Evolutionary conservation across 2,888 invertebrate species (phyloP), one percentile per base, ranked within the genome.

Genomic region (Dione juno): DNA sequence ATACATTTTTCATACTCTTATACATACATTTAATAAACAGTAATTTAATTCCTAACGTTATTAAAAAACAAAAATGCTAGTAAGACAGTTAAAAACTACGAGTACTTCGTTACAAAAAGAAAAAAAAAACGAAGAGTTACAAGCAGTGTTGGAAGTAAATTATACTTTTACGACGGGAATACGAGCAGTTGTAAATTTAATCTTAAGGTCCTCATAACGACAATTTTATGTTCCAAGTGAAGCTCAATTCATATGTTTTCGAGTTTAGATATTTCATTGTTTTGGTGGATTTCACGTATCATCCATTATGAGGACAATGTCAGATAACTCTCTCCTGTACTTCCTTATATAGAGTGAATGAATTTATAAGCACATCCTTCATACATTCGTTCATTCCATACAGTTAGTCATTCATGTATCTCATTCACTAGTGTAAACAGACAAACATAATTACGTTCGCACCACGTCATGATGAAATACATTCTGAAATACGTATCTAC

Each of bases 91-190:
- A 54, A 54, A 54, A 54, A n/a, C 54, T 54, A 37, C 10, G 53
- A 14, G 28, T 35, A n/a, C 1, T 54, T 2, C 16, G 48, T 54
- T 54, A 54, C 11, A 61, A 52, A 50, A 8, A 16, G 35, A 19
- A 19, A 61, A 48, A 35, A 50, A 64, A 48, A 50, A 16, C n/a
- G 16, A 13, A 7, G 48, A 64, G 28, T 61, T 61, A 50, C 48
- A 37, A 64, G 48, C 37, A 64, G 35, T 50, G 35, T 64, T 48
- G 19, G 64, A 37, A 50, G 40, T 64, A 64, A 64, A 50, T 50
- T 64, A 64, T 64, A 40, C 37, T 64, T 64, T 61, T 64, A 64
- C 64, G 64, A 50, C 35, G 50, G 64, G 37, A 50, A 19, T 64
- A 52, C 50, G 40, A 50, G 50, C 37, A 50, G 64, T 37, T 64